Conservation (phyloP, 2,113 vertebrate species). For the Potamarius usumacintae region DNA sequence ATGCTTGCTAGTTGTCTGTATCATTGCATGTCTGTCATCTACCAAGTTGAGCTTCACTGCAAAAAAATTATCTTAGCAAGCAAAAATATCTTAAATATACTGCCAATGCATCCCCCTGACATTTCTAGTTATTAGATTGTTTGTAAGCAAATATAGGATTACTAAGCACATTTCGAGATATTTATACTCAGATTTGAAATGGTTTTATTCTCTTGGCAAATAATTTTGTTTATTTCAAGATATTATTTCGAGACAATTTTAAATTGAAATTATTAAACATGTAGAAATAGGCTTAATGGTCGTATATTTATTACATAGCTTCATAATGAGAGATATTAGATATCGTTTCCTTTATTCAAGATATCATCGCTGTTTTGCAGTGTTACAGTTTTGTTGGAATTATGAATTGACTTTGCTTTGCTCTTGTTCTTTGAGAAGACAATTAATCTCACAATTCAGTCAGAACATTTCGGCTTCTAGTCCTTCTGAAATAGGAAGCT, state of each 20-base stretch:
- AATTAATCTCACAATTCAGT: neutral
- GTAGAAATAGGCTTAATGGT: neutral
- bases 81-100: neutral
- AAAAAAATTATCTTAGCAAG: neutral
- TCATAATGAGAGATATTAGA: neutral
- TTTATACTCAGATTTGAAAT: neutral
- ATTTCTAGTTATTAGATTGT: neutral
- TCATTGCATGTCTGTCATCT: neutral
- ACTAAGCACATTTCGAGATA: neutral
- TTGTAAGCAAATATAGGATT: neutral
- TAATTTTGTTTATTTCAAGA: neutral
- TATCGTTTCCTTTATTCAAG: neutral
- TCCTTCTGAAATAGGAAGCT: neutral
- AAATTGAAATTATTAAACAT: neutral
- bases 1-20: neutral
- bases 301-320: neutral
- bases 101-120: neutral
- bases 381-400: neutral
- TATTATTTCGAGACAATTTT: neutral
- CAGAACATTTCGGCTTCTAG: neutral
- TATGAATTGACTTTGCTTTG: neutral
- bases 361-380: neutral
- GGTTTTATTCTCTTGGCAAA: neutral
- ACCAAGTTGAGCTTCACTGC: neutral
- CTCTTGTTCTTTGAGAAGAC: neutral